Evolutionary conservation across 2,113 vertebrate genomes (phyloP).

Genomic region (Oreochromis tanganicae): DNA sequence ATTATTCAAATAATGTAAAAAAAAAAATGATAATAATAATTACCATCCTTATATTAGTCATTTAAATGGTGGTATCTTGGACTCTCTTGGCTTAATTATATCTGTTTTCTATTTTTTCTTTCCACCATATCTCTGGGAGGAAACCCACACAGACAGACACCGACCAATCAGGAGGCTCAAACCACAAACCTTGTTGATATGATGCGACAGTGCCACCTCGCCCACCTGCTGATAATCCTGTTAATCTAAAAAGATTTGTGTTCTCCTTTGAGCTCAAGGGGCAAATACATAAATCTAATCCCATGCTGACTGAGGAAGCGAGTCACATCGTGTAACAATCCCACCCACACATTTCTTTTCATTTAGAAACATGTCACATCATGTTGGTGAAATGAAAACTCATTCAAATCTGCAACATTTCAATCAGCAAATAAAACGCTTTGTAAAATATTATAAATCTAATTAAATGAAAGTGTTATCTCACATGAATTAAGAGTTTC

Average conservation of each 20-base stretch:
- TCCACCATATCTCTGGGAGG: not conserved
- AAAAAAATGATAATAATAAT: not conserved
- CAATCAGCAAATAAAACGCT: not conserved
- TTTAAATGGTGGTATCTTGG: not conserved
- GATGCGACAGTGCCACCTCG: not conserved
- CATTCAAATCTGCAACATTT: not conserved
- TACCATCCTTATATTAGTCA: not conserved
- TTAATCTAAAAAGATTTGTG: not conserved
- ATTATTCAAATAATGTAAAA: not conserved
- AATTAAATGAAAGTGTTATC: not conserved
- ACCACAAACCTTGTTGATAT: not conserved
- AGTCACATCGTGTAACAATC: not conserved
- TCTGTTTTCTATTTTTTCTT: not conserved
- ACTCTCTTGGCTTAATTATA: not conserved
- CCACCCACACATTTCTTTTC: not conserved
- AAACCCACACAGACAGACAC: not conserved
- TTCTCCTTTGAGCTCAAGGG: not conserved
- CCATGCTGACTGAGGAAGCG: not conserved
- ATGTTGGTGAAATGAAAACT: not conserved
- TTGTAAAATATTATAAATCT: not conserved
- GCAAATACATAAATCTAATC: not conserved
- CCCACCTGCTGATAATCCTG: not conserved
- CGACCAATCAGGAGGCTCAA: not conserved
- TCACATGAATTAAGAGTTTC: not conserved
- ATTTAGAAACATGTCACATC: not conserved